Conservation (phyloP, 1,140 invertebrate species). For the Drosophila willistoni region DNA sequence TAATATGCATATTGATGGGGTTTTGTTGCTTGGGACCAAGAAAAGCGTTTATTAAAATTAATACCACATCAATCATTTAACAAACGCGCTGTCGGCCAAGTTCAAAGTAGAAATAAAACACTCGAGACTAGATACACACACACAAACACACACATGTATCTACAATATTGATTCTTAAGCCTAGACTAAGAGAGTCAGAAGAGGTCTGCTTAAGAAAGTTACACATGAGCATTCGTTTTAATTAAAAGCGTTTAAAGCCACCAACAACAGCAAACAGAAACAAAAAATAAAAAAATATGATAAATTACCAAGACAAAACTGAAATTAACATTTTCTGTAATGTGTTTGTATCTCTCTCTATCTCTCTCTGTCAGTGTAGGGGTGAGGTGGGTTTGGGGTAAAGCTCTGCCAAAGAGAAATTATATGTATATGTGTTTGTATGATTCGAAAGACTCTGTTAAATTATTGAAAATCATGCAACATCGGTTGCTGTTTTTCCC, state of each 20-base stretch:
- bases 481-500: conserved; percentile 64
- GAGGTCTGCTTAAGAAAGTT: conserved; percentile 73
- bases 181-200: conserved; percentile 13
- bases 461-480: conserved; percentile 80
- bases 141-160: background rate
- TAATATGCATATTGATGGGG: conserved; percentile 71
- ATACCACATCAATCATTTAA: conserved; percentile 83
- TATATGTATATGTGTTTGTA: conserved; percentile 18
- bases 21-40: conserved; percentile 28
- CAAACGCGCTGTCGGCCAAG: conserved; percentile 80
- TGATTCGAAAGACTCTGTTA: conserved; percentile 63
- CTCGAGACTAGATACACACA: conserved; percentile 32
- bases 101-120: conserved; percentile 59
- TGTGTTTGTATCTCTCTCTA: conserved; percentile 19
- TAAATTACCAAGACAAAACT: conserved; percentile 79
- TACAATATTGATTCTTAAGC: conserved; percentile 3
- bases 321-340: conserved; percentile 68
- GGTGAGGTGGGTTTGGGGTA: conserved; percentile 22
- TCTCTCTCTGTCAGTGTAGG: conserved; percentile 1
- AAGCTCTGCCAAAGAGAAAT: conserved; percentile 31
- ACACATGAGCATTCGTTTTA: conserved; percentile 82
- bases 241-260: conserved; percentile 81
- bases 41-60: conserved; percentile 80
- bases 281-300: conserved; percentile 74
- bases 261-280: conserved; percentile 32